Percentiles rank a stretch among this genome's conserved stretches.
Evolutionary conservation across 2,113 vertebrate genomes (phyloP).

Genomic region (Zapornia atra): DNA sequence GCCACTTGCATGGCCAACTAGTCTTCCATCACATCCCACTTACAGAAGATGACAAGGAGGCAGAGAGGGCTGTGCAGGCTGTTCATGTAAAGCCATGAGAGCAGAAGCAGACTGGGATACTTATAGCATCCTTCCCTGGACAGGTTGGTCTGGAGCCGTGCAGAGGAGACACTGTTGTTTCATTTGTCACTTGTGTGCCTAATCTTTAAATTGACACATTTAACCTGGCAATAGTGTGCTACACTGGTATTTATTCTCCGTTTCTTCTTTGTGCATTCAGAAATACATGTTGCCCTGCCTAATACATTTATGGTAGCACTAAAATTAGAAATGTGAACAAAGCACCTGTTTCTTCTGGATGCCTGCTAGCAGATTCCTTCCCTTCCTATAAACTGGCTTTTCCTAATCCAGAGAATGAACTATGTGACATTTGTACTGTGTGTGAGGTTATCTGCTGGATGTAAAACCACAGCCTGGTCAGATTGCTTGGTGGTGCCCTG

Average conservation of each 20-base stretch:
- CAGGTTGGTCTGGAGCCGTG: accelerated
- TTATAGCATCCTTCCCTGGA: neutral
- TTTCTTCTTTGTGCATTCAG: neutral
- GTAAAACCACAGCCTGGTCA: neutral
- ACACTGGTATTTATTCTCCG: neutral
- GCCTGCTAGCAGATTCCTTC: neutral
- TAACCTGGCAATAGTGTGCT: neutral
- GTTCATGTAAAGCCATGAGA: neutral
- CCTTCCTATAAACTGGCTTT: neutral
- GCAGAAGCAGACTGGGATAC: neutral
- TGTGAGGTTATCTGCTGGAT: neutral
- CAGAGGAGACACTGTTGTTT: neutral
- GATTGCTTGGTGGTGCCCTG: neutral
- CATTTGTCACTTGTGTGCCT: neutral
- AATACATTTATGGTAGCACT: neutral
- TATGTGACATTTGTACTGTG: neutral
- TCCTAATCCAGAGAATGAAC: conserved; percentile 3
- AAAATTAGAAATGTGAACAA: conserved; percentile 1
- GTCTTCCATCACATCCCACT: neutral
- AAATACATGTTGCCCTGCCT: neutral
- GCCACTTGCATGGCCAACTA: neutral
- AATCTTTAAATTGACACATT: neutral
- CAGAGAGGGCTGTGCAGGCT: neutral
- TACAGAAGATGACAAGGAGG: neutral
- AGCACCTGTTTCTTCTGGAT: neutral